A percentile compares a stretch with the other conserved stretches of the same genome.
phyloP scores from a whole-genome alignment of 1,140 invertebrate species.

The Ericerus pela region DNA sequence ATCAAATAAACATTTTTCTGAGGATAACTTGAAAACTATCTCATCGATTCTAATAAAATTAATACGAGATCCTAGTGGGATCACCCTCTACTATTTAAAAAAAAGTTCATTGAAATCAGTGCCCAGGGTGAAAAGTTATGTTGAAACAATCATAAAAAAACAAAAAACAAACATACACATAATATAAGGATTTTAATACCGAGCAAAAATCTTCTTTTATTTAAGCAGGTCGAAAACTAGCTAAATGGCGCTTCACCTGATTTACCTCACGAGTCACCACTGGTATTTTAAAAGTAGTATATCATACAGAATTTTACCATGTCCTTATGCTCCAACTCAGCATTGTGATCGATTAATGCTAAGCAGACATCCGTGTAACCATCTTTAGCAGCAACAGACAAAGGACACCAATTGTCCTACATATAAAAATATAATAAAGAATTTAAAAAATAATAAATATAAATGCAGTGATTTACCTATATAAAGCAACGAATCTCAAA shows the following conservation, averaged over 20 bases:
- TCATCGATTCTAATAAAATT: too few relatives aligned
- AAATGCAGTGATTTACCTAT: background rate
- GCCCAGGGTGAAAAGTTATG: too few relatives aligned
- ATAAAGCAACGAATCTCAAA: background rate
- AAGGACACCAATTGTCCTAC: conserved; percentile 80
- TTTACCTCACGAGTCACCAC: background rate
- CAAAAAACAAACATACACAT: too few relatives aligned
- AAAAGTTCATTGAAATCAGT: too few relatives aligned
- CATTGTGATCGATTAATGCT: conserved; percentile 73
- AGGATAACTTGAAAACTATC: too few relatives aligned
- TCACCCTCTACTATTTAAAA: too few relatives aligned
- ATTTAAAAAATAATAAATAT: background rate
- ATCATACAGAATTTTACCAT: conserved; percentile 44
- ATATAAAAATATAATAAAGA: conserved; percentile 14
- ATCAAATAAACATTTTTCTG: too few relatives aligned
- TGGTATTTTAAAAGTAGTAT: background rate
- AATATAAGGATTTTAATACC: background rate
- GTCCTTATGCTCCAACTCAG: conserved; percentile 77
- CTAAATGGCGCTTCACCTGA: background rate
- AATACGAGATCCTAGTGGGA: too few relatives aligned
- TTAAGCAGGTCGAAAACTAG: background rate
- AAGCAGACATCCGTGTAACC: conserved; percentile 69
- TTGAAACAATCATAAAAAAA: too few relatives aligned
- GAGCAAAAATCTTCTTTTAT: background rate
- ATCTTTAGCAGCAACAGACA: conserved; percentile 79